Conservation (phyloP, 1,140 invertebrate genomes). For the Scylla paramamosain region DNA sequence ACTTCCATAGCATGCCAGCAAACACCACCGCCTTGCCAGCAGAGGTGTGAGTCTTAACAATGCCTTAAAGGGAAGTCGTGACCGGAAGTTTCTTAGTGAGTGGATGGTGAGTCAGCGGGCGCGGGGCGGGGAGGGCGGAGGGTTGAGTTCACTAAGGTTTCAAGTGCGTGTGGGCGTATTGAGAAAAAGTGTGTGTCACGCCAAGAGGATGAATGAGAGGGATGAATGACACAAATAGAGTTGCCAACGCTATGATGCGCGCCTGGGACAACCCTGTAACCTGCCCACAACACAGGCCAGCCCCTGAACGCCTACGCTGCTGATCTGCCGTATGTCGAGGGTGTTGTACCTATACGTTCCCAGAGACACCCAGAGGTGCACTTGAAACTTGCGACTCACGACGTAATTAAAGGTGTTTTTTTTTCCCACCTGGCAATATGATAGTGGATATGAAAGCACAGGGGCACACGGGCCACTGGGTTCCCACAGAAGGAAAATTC, state of each 20-base stretch:
- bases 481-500: not conserved
- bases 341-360: not conserved
- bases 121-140: not conserved
- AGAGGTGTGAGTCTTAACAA: not conserved
- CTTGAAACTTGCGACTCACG: not conserved
- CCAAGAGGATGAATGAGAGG: not conserved
- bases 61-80: not conserved
- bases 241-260: not conserved
- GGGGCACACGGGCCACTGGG: not conserved
- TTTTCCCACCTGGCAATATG: not conserved
- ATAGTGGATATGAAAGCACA: not conserved
- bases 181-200: not conserved
- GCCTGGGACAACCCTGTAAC: not conserved
- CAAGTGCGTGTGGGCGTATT: not conserved
- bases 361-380: no score
- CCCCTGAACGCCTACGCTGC: no score
- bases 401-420: not conserved
- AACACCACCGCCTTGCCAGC: not conserved
- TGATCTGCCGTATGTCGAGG: not conserved
- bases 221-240: not conserved
- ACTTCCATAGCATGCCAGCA: not conserved
- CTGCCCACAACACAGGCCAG: no score
- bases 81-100: constrained; percentile 5
- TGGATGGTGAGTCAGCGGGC: not conserved
- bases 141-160: not conserved